These are phyloP conservation scores for Leistus spinibarbis DNA, from an alignment of 2,888 invertebrate genomes.

Conservation along the genomic window DNA sequence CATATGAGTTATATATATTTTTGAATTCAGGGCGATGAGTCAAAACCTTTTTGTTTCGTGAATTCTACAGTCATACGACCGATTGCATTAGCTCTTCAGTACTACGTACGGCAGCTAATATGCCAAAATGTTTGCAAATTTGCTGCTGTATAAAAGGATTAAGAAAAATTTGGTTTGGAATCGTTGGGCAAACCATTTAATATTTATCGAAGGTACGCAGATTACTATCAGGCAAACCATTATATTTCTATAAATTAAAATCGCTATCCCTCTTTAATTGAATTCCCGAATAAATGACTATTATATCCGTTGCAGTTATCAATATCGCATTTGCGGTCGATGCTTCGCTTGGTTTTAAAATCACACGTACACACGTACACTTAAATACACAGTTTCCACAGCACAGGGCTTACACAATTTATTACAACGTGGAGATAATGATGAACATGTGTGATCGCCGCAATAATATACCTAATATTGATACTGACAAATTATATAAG, in stretches of 20 bases:
- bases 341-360: conserved; percentile 25
- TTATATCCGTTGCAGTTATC: conserved; percentile 35
- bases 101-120: neutral
- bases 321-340: conserved; percentile 37
- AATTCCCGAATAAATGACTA: conserved; percentile 38
- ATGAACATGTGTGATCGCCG: neutral
- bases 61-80: no score
- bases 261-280: conserved; percentile 34
- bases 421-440: neutral
- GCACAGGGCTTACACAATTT: neutral
- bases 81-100: neutral
- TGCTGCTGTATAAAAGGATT: neutral
- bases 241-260: conserved; percentile 36
- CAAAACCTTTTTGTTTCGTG: no score
- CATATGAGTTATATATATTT: no score
- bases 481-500: neutral
- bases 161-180: neutral
- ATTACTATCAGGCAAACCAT: conserved; percentile 21
- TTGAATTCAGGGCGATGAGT: no score
- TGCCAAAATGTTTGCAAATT: neutral
- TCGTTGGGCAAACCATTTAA: conserved; percentile 17
- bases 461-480: neutral
- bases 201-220: conserved; percentile 27
- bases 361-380: conserved; percentile 12
- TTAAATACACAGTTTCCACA: neutral